Evolutionary conservation across 2,888 invertebrate genomes (phyloP).

Genomic region (Andrena chrysosceles): DNA sequence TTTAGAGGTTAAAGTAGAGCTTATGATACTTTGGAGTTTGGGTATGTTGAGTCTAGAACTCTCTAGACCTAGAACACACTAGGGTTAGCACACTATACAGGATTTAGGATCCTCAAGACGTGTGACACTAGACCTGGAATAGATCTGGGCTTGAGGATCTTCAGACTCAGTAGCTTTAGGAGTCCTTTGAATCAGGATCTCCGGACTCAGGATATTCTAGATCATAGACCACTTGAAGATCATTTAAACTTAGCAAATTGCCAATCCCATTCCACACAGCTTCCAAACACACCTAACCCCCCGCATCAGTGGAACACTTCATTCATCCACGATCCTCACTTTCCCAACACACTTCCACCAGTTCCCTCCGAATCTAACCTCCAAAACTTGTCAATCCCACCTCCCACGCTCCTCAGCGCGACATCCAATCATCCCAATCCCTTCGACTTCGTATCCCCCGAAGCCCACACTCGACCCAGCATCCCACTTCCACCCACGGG

Average conservation of each 20-base stretch:
- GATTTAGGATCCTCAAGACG: neutral
- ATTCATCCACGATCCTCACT: no score
- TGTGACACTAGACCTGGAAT: neutral
- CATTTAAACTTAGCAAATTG: no score
- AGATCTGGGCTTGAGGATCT: neutral
- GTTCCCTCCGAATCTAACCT: neutral
- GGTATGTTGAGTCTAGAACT: neutral
- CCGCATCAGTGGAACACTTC: no score
- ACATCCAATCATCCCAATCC: neutral
- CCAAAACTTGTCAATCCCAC: neutral
- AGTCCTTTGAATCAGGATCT: neutral
- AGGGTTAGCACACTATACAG: neutral
- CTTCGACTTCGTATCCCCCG: neutral
- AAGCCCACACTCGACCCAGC: neutral
- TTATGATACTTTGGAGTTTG: no score
- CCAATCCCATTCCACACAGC: no score
- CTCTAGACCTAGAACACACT: neutral
- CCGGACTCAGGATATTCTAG: neutral
- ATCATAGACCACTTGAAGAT: no score
- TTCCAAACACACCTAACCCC: no score
- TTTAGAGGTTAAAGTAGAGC: no score
- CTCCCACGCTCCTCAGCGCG: neutral
- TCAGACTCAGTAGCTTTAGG: neutral
- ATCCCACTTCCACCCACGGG: neutral
- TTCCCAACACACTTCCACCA: neutral